These are phyloP conservation scores for Edolisoma coerulescens DNA, from an alignment of 2,113 vertebrate species.

Conservation along the genomic window DNA sequence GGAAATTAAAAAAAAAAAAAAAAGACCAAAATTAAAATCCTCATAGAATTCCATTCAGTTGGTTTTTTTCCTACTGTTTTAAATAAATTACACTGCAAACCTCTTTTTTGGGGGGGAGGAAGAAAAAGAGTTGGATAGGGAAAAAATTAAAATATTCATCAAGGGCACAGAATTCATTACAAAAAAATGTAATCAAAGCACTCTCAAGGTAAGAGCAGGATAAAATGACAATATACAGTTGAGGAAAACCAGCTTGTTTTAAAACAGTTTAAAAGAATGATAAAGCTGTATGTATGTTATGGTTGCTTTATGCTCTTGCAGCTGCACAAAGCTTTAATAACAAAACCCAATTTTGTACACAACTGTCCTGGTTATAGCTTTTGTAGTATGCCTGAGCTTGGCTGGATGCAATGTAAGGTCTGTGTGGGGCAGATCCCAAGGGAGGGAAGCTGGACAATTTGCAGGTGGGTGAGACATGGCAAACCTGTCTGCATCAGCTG, in stretches of 20 bases:
- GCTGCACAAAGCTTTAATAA: not conserved
- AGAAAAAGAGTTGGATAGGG: not conserved
- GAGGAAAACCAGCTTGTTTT: not conserved
- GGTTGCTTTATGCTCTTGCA: not conserved
- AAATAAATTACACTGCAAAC: not conserved
- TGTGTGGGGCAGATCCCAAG: not conserved
- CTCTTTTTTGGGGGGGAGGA: no score
- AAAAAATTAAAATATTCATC: not conserved
- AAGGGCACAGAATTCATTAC: not conserved
- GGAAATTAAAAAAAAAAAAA: not conserved
- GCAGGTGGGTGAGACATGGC: not conserved
- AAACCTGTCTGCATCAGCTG: not conserved
- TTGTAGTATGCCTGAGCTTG: not conserved
- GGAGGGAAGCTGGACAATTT: not conserved
- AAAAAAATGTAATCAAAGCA: not conserved
- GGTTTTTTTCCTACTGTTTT: not conserved
- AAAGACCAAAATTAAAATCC: not conserved
- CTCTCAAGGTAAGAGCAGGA: not conserved
- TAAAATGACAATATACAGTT: not conserved
- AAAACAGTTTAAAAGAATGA: not conserved
- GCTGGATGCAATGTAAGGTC: not conserved
- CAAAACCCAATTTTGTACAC: not conserved
- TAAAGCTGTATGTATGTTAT: not conserved
- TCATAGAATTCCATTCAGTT: not conserved
- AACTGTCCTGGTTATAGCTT: not conserved